Conservation (phyloP, 2,113 vertebrate genomes). For the Oryzias melastigma region DNA sequence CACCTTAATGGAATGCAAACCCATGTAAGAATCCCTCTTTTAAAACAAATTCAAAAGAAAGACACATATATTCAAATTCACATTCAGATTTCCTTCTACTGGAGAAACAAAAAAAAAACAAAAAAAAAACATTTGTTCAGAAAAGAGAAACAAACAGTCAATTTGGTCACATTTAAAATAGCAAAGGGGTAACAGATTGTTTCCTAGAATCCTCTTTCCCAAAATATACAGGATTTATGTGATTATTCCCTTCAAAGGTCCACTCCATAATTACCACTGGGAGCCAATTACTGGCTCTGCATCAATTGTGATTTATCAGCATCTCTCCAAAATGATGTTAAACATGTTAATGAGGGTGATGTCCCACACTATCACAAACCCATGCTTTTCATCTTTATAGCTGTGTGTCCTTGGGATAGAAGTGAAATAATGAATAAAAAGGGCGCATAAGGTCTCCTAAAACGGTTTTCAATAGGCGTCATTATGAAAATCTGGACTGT, state of each 20-base stretch:
- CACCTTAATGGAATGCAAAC: too few species aligned
- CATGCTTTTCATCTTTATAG: conserved; percentile 28
- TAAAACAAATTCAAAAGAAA: too few species aligned
- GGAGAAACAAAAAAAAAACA: conserved; percentile 2
- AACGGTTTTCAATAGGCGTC: conserved; percentile 3
- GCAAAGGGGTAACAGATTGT: conserved; percentile 27
- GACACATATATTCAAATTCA: too few species aligned
- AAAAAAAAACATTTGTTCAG: too few species aligned
- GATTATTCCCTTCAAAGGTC: conserved; percentile 54
- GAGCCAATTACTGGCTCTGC: conserved; percentile 56
- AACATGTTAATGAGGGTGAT: conserved; percentile 51
- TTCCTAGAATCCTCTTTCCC: conserved; percentile 24
- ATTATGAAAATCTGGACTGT: conserved; percentile 15
- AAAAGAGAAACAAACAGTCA: conserved; percentile 37
- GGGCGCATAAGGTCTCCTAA: not conserved
- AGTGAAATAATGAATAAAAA: conserved; percentile 29
- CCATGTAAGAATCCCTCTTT: too few species aligned
- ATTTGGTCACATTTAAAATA: conserved; percentile 40
- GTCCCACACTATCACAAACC: conserved; percentile 29
- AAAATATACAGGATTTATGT: conserved; percentile 47
- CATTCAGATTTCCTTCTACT: too few species aligned
- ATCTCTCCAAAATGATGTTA: conserved; percentile 35
- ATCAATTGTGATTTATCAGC: conserved; percentile 43
- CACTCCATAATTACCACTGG: conserved; percentile 53
- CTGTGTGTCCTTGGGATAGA: conserved; percentile 24